Evolutionary conservation across 2,888 invertebrate genomes (phyloP).

Genomic region (Agrochola lychnidis): DNA sequence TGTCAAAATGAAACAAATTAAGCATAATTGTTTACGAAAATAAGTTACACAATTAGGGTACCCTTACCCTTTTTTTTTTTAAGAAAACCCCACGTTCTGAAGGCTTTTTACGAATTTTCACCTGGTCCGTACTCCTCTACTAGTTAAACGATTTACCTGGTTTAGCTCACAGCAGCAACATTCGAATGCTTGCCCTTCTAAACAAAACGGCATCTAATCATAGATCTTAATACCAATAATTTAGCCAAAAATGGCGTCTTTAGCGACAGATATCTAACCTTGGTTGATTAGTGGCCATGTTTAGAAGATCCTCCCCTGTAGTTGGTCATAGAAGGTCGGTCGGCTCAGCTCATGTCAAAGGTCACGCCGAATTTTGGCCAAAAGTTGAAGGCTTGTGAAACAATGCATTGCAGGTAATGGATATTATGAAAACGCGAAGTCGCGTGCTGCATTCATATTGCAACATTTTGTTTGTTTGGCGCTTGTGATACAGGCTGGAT

Average conservation of each 20-base stretch:
- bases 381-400: slow-evolving; percentile 69
- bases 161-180: not conserved
- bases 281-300: slow-evolving; percentile 52
- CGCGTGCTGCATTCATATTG: slow-evolving; percentile 71
- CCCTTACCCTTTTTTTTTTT: too few species aligned
- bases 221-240: slow-evolving; percentile 37
- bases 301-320: slow-evolving; percentile 51
- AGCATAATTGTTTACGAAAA: too few species aligned
- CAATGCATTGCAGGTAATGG: slow-evolving; percentile 63
- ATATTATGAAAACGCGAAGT: slow-evolving; percentile 70
- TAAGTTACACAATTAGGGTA: too few species aligned
- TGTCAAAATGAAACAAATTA: too few species aligned
- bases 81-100: too few species aligned
- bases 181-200: slow-evolving; percentile 26
- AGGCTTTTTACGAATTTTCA: not conserved
- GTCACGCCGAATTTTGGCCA: slow-evolving; percentile 60
- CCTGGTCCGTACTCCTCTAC: not conserved
- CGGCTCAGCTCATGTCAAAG: slow-evolving; percentile 57
- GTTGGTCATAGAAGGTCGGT: slow-evolving; percentile 60
- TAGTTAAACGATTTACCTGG: not conserved
- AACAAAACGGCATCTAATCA: slow-evolving; percentile 39
- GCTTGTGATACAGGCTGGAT: slow-evolving; percentile 26
- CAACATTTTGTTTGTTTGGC: slow-evolving; percentile 59
- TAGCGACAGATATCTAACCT: slow-evolving; percentile 49
- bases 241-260: slow-evolving; percentile 31